Conservation (phyloP, 2,888 invertebrate genomes). For the Belgica antarctica region DNA sequence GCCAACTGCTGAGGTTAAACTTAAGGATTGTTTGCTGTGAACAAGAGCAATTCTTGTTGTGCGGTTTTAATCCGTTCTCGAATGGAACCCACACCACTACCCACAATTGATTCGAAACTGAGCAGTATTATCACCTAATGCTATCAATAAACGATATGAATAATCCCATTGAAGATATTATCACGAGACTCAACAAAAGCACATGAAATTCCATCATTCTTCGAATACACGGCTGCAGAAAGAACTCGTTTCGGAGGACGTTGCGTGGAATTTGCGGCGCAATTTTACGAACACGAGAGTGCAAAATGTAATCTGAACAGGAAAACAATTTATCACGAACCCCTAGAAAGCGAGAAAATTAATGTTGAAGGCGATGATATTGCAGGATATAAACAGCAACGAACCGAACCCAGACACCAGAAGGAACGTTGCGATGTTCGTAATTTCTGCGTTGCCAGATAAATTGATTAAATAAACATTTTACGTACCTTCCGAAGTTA, state of each 20-base stretch:
- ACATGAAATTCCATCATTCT: constrained; percentile 27
- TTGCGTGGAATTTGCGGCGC: constrained; percentile 23
- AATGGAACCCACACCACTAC: neutral
- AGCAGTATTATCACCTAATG: neutral
- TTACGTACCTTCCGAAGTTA: constrained; percentile 12
- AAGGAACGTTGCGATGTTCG: neutral
- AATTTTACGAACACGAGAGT: neutral
- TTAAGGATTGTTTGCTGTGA: neutral
- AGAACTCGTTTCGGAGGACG: neutral
- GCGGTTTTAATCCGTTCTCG: neutral
- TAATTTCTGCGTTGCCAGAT: constrained; percentile 12
- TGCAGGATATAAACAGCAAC: constrained; percentile 29
- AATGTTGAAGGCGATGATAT: constrained; percentile 29
- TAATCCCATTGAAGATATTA: constrained; percentile 2
- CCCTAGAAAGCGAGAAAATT: neutral
- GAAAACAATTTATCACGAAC: constrained; percentile 32
- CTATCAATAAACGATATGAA: constrained; percentile 1
- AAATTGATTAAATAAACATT: constrained; percentile 31
- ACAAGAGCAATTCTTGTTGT: neutral
- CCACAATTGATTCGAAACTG: neutral
- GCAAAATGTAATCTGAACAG: neutral
- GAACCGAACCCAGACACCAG: neutral
- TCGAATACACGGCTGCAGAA: constrained; percentile 6
- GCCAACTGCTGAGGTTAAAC: neutral
- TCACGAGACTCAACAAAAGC: neutral